These are phyloP conservation scores for Elephantulus edwardii DNA, from an alignment of 2,113 vertebrate species.

Conservation along the genomic window DNA sequence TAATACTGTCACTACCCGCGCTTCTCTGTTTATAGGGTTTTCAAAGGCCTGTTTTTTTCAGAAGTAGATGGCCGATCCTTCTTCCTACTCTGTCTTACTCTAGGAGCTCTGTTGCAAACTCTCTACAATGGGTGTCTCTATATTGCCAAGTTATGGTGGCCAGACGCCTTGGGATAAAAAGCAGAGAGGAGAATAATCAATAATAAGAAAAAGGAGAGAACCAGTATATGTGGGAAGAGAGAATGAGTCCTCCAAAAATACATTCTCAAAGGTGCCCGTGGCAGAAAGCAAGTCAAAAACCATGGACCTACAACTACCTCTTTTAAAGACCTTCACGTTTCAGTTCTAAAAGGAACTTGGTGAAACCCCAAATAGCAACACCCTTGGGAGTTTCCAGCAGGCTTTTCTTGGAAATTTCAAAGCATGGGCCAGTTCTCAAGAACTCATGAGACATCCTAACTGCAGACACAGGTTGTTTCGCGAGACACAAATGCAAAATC, in stretches of 20 bases:
- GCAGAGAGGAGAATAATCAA: background rate
- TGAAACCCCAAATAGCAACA: background rate
- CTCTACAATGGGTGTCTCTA: too few relatives aligned
- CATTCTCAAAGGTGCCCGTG: background rate
- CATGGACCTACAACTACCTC: background rate
- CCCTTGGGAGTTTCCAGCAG: constrained; percentile 34
- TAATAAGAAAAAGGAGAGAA: background rate
- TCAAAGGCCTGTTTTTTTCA: too few relatives aligned
- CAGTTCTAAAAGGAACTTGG: background rate
- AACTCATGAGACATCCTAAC: background rate
- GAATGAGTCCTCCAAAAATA: background rate
- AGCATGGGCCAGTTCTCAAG: background rate
- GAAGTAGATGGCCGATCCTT: too few relatives aligned
- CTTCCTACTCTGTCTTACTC: too few relatives aligned
- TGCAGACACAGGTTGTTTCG: background rate
- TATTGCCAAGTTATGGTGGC: background rate
- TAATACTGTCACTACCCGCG: too few relatives aligned
- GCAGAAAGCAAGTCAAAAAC: background rate
- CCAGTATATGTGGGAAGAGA: background rate
- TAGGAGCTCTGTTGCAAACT: too few relatives aligned
- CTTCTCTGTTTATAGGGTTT: too few relatives aligned
- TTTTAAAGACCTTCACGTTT: constrained; percentile 23
- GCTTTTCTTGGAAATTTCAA: constrained; percentile 47
- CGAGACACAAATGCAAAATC: background rate
- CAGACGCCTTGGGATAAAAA: background rate